These are phyloP conservation scores for Aproaerema taeniolella DNA, from an alignment of 2,888 invertebrate species.

Conservation along the genomic window DNA sequence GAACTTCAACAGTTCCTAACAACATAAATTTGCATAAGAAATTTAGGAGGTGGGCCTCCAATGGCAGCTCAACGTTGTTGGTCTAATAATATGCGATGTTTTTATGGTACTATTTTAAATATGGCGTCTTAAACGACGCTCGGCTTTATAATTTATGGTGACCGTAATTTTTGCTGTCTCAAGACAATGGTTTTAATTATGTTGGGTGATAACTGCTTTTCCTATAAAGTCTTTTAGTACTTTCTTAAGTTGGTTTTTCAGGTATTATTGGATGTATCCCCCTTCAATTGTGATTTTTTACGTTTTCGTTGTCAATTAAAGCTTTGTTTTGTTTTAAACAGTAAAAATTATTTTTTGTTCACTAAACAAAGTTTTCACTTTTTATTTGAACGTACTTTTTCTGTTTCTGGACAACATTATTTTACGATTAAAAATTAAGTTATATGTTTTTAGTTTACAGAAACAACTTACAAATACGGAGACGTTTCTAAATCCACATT, in stretches of 20 bases:
- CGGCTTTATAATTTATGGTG: conserved; percentile 57
- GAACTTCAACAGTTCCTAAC: conserved; percentile 23
- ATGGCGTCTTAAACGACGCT: conserved; percentile 57
- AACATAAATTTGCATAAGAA: not conserved
- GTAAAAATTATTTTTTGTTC: too few relatives aligned
- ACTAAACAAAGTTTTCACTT: too few relatives aligned
- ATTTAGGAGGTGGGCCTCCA: conserved; percentile 7
- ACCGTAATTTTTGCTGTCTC: conserved; percentile 57
- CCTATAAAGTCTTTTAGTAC: conserved; percentile 51
- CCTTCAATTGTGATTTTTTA: conserved; percentile 1
- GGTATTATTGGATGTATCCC: conserved; percentile 37
- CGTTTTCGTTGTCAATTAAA: conserved; percentile 18
- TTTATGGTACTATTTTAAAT: conserved; percentile 72
- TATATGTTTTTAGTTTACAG: too few relatives aligned
- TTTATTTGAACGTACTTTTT: too few relatives aligned
- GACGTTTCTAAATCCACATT: not conserved
- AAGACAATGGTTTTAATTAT: conserved; percentile 75
- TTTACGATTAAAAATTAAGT: too few relatives aligned
- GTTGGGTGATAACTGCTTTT: conserved; percentile 59
- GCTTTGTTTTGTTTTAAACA: conserved; percentile 21
- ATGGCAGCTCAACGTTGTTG: conserved; percentile 29
- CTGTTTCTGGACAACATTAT: too few relatives aligned
- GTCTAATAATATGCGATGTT: conserved; percentile 46
- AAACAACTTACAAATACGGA: too few relatives aligned
- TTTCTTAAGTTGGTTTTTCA: conserved; percentile 35